Percentiles rank a stretch among this genome's conserved stretches.
phyloP scores from a whole-genome alignment of 2,888 invertebrate genomes.

The Urechis unicinctus region DNA sequence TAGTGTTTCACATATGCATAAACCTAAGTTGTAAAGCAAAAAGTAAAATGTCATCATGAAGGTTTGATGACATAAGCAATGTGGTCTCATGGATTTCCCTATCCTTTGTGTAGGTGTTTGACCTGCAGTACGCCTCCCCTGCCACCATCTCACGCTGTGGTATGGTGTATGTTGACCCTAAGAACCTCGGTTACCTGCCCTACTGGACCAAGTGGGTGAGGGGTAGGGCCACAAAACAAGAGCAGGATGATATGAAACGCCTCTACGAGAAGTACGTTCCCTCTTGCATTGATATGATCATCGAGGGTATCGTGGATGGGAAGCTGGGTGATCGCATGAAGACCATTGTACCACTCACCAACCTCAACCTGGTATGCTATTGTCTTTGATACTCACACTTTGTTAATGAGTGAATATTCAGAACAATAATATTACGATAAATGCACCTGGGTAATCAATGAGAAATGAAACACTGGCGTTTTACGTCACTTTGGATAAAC shows the following conservation, averaged over 20 bases:
- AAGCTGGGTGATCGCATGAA: constrained; percentile 62
- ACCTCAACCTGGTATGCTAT: constrained; percentile 69
- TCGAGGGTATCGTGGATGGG: constrained; percentile 67
- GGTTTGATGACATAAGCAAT: no score
- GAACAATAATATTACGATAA: no score
- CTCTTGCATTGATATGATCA: constrained; percentile 65
- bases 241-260: constrained; percentile 26
- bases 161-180: constrained; percentile 90
- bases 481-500: no score
- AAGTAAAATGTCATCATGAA: no score
- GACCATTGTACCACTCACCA: constrained; percentile 77
- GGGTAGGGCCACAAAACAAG: constrained; percentile 30
- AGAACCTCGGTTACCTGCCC: constrained; percentile 78
- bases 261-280: constrained; percentile 73
- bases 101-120: constrained; percentile 73
- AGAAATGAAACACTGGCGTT: no score
- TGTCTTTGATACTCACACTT: neutral
- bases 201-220: constrained; percentile 77
- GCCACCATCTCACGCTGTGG: constrained; percentile 88
- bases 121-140: constrained; percentile 83
- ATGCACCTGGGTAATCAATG: no score
- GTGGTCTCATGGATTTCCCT: no score
- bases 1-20: no score
- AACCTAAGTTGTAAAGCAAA: no score
- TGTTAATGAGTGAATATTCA: no score